Conservation (phyloP, 2,797 vertebrate species). For the Lutjanus argentimaculatus region DNA sequence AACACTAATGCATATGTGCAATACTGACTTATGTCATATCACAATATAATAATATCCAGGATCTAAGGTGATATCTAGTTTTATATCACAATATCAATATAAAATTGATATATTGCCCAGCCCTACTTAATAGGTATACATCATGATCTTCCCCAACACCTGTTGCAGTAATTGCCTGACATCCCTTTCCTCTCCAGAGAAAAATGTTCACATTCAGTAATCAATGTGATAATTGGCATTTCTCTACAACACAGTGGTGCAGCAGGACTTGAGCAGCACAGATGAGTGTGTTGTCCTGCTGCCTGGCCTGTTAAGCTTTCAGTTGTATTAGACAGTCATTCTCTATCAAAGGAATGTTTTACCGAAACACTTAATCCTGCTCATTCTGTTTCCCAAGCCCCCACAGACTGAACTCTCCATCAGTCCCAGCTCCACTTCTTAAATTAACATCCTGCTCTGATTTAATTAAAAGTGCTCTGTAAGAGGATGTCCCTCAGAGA, state of each 20-base stretch:
- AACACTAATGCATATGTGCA: background rate
- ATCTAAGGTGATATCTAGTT: too few species aligned
- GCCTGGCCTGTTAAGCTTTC: background rate
- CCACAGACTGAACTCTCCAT: conserved; percentile 31
- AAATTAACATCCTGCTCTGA: conserved; percentile 63
- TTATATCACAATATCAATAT: too few species aligned
- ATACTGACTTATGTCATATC: too few species aligned
- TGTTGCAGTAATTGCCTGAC: background rate
- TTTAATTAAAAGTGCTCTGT: conserved; percentile 75
- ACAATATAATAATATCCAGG: too few species aligned
- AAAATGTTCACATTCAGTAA: too few species aligned
- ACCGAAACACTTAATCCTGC: conserved; percentile 25
- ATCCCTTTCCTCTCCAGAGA: background rate
- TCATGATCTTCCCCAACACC: background rate
- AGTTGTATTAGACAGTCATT: background rate
- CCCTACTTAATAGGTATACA: background rate
- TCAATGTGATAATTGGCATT: background rate
- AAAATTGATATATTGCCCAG: too few species aligned
- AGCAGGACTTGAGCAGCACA: background rate
- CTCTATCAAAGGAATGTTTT: background rate
- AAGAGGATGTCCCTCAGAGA: conserved; percentile 62
- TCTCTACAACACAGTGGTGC: too few species aligned
- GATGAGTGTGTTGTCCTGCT: background rate
- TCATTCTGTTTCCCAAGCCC: conserved; percentile 23
- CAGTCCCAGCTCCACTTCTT: conserved; percentile 45